These are phyloP conservation scores for Prochilodus magdalenae DNA, from an alignment of 2,113 vertebrate genomes.

Conservation along the genomic window DNA sequence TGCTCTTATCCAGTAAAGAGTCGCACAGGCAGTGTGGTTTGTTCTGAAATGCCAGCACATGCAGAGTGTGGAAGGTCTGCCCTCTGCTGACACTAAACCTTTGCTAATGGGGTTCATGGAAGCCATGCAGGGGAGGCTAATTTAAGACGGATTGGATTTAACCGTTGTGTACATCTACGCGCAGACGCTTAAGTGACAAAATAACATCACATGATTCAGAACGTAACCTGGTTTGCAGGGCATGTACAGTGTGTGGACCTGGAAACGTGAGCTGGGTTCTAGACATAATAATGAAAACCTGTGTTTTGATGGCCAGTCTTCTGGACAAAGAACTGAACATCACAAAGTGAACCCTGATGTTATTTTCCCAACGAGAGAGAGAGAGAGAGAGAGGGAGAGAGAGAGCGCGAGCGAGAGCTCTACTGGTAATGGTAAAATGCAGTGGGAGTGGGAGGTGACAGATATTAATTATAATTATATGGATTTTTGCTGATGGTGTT, in stretches of 20 bases:
- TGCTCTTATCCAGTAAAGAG: constrained; percentile 28
- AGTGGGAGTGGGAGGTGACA: constrained; percentile 3
- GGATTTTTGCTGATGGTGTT: constrained; percentile 24
- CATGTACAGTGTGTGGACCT: neutral
- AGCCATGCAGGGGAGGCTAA: neutral
- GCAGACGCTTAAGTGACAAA: neutral
- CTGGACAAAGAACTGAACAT: constrained; percentile 9
- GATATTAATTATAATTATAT: constrained; percentile 42
- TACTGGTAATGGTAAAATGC: neutral
- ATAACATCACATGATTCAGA: neutral
- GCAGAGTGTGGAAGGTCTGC: neutral
- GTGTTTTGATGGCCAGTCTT: neutral
- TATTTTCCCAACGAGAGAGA: constrained; percentile 18
- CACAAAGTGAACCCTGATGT: constrained; percentile 11
- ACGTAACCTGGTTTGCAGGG: neutral
- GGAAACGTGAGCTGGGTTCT: neutral
- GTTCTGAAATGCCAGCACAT: neutral
- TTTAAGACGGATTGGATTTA: neutral
- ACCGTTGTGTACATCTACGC: neutral
- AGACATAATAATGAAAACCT: neutral
- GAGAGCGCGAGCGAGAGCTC: neutral
- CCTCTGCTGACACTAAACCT: constrained; percentile 17
- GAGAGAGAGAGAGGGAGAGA: neutral
- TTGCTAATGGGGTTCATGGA: constrained; percentile 21
- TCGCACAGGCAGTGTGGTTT: neutral